Conservation (phyloP, 2,113 vertebrate species). For the Oostethus manadensis region DNA sequence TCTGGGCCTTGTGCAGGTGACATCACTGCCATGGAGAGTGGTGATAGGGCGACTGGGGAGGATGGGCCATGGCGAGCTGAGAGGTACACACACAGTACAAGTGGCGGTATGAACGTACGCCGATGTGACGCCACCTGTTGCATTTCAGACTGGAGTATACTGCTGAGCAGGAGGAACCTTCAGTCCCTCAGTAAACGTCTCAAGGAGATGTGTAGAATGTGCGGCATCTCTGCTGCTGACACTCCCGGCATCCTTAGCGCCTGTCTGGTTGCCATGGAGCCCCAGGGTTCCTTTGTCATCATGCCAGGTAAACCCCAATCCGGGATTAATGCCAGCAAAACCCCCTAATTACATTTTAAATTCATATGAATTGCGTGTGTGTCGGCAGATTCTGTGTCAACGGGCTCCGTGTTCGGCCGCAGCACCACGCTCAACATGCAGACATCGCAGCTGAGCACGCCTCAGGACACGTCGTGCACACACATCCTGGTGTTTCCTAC, state of each 20-base stretch:
- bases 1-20: conserved; percentile 91
- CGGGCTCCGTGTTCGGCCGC: conserved; percentile 93
- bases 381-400: conserved; percentile 86
- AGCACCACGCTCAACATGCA: conserved; percentile 97
- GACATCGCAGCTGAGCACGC: conserved; percentile 92
- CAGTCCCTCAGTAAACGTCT: conserved; percentile 93
- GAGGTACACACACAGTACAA: conserved; percentile 72
- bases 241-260: conserved; percentile 97
- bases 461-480: conserved; percentile 96
- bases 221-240: conserved; percentile 94
- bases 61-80: conserved; percentile 93
- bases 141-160: conserved; percentile 92
- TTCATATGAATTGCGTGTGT: not conserved
- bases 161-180: conserved; percentile 93
- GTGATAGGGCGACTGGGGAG: conserved; percentile 96
- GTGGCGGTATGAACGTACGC: not conserved
- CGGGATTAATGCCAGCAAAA: not conserved
- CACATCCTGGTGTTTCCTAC: conserved; percentile 97
- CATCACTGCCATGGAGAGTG: conserved; percentile 95
- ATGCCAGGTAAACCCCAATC: conserved; percentile 87
- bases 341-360: not conserved
- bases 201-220: conserved; percentile 96
- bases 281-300: conserved; percentile 96
- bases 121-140: not conserved
- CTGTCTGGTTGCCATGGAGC: conserved; percentile 97